These are phyloP conservation scores for Gymnocypris eckloni DNA, from an alignment of 2,797 vertebrate genomes.

Conservation along the genomic window DNA sequence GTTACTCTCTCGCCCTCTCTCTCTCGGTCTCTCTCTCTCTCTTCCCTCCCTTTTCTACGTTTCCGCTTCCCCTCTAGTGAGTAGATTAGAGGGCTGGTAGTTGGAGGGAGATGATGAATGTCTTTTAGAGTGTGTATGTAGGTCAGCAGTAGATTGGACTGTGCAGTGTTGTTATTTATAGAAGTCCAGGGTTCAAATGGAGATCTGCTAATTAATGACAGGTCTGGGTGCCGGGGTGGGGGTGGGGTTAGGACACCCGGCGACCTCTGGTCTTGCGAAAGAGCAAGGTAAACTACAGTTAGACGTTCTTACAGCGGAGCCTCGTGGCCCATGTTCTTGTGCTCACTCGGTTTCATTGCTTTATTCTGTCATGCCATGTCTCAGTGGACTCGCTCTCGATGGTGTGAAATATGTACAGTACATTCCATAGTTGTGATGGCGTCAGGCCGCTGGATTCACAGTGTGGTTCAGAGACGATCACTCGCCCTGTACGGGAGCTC, in stretches of 20 bases:
- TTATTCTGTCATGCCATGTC: slow-evolving; percentile 46
- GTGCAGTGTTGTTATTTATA: slow-evolving; percentile 65
- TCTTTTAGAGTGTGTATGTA: slow-evolving; percentile 63
- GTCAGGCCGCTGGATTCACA: slow-evolving; percentile 63
- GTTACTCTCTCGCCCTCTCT: slow-evolving; percentile 44
- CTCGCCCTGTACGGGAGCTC: slow-evolving; percentile 51
- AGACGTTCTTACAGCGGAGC: slow-evolving; percentile 33
- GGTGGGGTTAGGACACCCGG: slow-evolving; percentile 25
- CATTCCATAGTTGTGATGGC: slow-evolving; percentile 63
- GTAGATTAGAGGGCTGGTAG: slow-evolving; percentile 76
- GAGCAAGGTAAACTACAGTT: slow-evolving; percentile 48
- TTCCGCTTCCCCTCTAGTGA: slow-evolving; percentile 65
- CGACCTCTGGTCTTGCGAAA: slow-evolving; percentile 25
- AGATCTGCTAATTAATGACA: slow-evolving; percentile 61
- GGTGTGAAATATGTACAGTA: slow-evolving; percentile 61
- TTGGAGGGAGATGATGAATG: slow-evolving; percentile 74
- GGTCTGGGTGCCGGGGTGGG: slow-evolving; percentile 54
- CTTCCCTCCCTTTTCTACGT: slow-evolving; percentile 44
- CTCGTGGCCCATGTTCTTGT: slow-evolving; percentile 32
- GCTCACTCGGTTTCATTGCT: slow-evolving; percentile 50
- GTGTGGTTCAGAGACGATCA: slow-evolving; percentile 62
- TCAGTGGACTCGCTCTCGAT: slow-evolving; percentile 61
- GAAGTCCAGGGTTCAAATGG: slow-evolving; percentile 64
- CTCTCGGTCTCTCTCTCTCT: slow-evolving; percentile 37
- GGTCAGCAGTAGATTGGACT: slow-evolving; percentile 66